Conservation (phyloP, 2,113 vertebrate genomes). For the Spea bombifrons region DNA sequence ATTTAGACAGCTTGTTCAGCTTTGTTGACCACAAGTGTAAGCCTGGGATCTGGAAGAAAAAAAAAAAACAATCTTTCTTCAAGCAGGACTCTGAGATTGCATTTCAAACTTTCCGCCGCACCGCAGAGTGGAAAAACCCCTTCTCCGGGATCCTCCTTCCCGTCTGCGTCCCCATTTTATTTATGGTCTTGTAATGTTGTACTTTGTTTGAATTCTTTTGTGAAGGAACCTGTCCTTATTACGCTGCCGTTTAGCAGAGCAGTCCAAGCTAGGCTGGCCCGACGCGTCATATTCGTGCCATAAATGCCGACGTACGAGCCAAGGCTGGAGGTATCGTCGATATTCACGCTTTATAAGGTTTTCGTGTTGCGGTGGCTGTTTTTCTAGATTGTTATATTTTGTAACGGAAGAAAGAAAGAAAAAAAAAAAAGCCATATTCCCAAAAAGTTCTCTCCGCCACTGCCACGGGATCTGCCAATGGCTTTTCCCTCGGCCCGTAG, state of each 20-base stretch:
- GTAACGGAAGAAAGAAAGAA: background rate
- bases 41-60: conserved; percentile 69
- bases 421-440: background rate
- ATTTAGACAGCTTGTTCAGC: conserved; percentile 72
- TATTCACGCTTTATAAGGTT: background rate
- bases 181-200: conserved; percentile 51
- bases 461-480: too few species aligned
- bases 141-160: background rate
- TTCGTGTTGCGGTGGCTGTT: background rate
- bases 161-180: conserved; percentile 54
- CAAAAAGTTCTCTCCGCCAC: background rate
- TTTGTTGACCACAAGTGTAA: conserved; percentile 75
- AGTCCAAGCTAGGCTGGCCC: background rate
- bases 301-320: background rate
- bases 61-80: conserved; percentile 51
- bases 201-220: conserved; percentile 51
- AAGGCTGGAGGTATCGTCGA: background rate
- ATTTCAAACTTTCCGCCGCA: conserved; percentile 19
- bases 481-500: too few species aligned
- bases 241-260: conserved; percentile 29
- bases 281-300: background rate
- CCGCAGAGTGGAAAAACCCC: background rate
- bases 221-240: conserved; percentile 32
- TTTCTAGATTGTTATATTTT: background rate
- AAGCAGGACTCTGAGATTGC: conserved; percentile 44